phyloP scores from a whole-genome alignment of 2,888 invertebrate genomes.

The Drosophila setosimentum region DNA sequence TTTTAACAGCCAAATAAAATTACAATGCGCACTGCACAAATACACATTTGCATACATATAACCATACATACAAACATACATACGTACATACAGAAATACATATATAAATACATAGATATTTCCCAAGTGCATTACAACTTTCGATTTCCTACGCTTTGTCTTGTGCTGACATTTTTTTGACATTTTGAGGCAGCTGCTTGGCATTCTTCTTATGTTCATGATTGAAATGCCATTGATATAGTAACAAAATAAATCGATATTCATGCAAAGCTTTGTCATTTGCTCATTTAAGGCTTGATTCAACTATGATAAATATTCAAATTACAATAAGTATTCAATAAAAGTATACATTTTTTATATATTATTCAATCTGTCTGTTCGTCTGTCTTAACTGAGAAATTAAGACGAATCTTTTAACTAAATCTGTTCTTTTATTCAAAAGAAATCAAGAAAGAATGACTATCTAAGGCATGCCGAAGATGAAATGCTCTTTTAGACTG shows the following conservation, averaged over 20 bases:
- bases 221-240: constrained; percentile 30
- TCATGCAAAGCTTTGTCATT: neutral
- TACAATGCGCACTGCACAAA: constrained; percentile 48
- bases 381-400: neutral
- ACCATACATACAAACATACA: constrained; percentile 3
- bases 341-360: neutral
- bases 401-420: neutral
- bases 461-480: neutral
- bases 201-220: constrained; percentile 26
- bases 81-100: neutral
- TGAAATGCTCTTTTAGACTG: neutral
- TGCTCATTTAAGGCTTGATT: neutral
- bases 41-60: constrained; percentile 6
- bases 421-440: neutral
- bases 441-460: neutral
- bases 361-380: neutral
- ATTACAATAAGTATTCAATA: neutral
- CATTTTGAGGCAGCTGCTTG: constrained; percentile 47
- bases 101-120: neutral
- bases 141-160: constrained; percentile 60
- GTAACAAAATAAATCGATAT: neutral
- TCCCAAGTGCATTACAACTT: constrained; percentile 46
- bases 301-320: neutral
- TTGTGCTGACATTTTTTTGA: constrained; percentile 65
- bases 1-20: constrained; percentile 43